Conservation (phyloP, 2,797 vertebrate genomes). For the Alauda arvensis region DNA sequence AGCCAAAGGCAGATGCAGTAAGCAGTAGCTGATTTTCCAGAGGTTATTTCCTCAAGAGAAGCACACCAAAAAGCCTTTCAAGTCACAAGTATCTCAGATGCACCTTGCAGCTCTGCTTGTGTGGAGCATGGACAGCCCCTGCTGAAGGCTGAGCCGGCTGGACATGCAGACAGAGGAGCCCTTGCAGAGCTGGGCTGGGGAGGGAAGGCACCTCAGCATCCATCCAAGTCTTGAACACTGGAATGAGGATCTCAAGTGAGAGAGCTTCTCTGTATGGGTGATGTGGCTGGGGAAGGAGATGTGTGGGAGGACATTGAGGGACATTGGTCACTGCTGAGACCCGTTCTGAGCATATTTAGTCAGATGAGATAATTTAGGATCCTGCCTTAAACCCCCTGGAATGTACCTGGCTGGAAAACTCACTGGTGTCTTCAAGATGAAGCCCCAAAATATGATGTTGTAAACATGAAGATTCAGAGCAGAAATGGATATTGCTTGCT, state of each 20-base stretch:
- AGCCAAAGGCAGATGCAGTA: neutral
- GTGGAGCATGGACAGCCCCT: neutral
- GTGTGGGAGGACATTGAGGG: neutral
- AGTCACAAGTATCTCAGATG: neutral
- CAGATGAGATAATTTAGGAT: neutral
- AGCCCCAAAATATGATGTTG: neutral
- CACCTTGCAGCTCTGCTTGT: fast-evolving
- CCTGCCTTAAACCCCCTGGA: neutral
- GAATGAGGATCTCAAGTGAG: neutral
- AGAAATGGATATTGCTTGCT: neutral
- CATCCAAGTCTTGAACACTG: fast-evolving
- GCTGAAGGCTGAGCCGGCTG: fast-evolving
- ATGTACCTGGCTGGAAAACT: neutral
- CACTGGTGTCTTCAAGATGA: neutral
- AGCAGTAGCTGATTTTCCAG: neutral
- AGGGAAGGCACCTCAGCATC: neutral
- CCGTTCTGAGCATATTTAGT: neutral
- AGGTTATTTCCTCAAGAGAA: neutral
- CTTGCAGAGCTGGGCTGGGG: fast-evolving
- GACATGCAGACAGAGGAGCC: fast-evolving
- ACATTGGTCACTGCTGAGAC: neutral
- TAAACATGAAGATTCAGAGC: neutral
- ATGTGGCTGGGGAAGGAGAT: neutral
- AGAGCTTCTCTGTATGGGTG: fast-evolving
- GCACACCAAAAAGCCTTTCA: neutral